phyloP scores from a whole-genome alignment of 2,888 invertebrate species.

The Ormyrus labotus region DNA sequence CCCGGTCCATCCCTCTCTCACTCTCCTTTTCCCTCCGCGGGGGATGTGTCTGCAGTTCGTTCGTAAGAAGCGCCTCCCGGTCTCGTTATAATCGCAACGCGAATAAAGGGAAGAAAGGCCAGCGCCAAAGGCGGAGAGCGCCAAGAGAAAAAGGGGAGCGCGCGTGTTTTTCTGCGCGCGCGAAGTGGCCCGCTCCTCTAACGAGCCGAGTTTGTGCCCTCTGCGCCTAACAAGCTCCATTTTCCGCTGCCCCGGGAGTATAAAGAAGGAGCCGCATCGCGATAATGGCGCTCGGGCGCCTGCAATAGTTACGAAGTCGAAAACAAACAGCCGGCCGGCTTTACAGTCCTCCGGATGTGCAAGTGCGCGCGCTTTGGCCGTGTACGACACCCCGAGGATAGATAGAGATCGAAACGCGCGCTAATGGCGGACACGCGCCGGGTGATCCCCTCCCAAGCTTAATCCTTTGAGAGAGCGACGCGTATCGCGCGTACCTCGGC shows the following conservation, averaged over 20 bases:
- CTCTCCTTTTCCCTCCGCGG: too few relatives aligned
- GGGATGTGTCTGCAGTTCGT: too few relatives aligned
- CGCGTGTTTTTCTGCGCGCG: background rate
- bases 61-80: background rate
- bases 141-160: too few relatives aligned
- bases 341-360: too few relatives aligned
- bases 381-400: slow-evolving; percentile 29
- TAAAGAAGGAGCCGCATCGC: background rate
- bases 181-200: slow-evolving; percentile 49
- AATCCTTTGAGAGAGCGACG: too few relatives aligned
- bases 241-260: slow-evolving; percentile 5
- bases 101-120: background rate
- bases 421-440: slow-evolving; percentile 29
- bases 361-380: background rate
- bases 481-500: background rate
- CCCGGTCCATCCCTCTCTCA: slow-evolving; percentile 1
- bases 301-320: slow-evolving; percentile 30
- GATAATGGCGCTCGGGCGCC: slow-evolving; percentile 28
- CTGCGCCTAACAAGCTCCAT: slow-evolving; percentile 43
- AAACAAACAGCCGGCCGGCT: background rate
- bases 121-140: slow-evolving; percentile 17
- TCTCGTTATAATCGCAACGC: slow-evolving; percentile 23
- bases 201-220: slow-evolving; percentile 33
- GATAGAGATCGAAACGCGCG: slow-evolving; percentile 53
- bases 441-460: background rate